Percentiles rank a stretch among this genome's conserved stretches.
Evolutionary conservation across 2,797 vertebrate species (phyloP).

Genomic region (Gadopsis marmoratus): DNA sequence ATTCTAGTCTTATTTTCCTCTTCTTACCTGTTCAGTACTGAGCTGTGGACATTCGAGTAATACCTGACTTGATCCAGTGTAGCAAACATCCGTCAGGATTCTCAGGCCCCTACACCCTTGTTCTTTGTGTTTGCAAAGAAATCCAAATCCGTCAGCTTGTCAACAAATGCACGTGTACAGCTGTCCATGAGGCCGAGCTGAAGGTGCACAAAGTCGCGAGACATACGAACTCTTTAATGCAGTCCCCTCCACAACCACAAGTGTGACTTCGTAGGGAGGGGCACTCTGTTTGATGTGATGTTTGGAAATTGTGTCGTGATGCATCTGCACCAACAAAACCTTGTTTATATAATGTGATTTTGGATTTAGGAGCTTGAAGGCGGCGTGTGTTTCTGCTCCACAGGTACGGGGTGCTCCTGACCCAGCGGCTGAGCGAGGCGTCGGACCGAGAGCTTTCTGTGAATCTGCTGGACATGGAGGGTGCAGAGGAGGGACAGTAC

Average conservation of each 20-base stretch:
- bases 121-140: too few relatives aligned
- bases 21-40: neutral
- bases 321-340: neutral
- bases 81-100: too few relatives aligned
- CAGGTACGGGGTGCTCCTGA: slow-evolving; percentile 86
- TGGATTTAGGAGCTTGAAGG: neutral
- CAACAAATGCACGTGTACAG: too few relatives aligned
- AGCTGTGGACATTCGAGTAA: neutral
- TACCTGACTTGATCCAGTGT: neutral
- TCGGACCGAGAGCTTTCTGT: slow-evolving; percentile 78
- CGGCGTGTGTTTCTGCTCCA: neutral
- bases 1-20: neutral
- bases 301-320: neutral
- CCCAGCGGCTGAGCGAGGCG: slow-evolving; percentile 33
- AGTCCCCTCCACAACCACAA: too few relatives aligned
- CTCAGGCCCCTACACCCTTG: too few relatives aligned
- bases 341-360: neutral
- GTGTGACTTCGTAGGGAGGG: too few relatives aligned
- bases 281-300: neutral
- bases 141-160: too few relatives aligned
- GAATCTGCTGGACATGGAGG: slow-evolving; percentile 82
- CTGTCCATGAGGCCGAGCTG: too few relatives aligned
- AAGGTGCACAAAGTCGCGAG: too few relatives aligned
- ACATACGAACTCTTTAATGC: too few relatives aligned
- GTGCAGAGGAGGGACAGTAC: slow-evolving; percentile 78